These are phyloP conservation scores for Heliconius hortense DNA, from an alignment of 2,888 invertebrate genomes.

Conservation along the genomic window DNA sequence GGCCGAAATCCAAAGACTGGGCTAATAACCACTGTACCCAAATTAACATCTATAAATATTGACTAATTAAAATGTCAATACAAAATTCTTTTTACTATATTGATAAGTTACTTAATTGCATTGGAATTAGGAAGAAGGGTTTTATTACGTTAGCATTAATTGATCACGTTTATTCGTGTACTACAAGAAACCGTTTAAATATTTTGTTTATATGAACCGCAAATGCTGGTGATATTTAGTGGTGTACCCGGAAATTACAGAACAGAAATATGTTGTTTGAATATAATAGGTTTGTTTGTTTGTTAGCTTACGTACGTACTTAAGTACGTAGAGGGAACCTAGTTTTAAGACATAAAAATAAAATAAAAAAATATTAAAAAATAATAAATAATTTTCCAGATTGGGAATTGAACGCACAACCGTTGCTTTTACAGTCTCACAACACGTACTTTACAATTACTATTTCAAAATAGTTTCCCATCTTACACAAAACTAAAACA, in stretches of 20 bases:
- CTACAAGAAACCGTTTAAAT: neutral
- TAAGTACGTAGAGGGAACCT: too few species aligned
- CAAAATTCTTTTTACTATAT: neutral
- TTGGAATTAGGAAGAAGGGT: slow-evolving; percentile 13
- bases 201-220: neutral
- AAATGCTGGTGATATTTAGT: slow-evolving; percentile 7
- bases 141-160: slow-evolving; percentile 5
- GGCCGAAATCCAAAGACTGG: slow-evolving; percentile 46
- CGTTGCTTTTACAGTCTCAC: neutral
- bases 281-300: neutral
- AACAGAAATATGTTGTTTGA: neutral
- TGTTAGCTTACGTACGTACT: too few species aligned
- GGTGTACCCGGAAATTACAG: neutral
- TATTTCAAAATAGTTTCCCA: too few species aligned
- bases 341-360: too few species aligned
- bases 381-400: too few species aligned
- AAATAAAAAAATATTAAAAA: too few species aligned
- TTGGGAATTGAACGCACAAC: too few species aligned
- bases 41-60: slow-evolving; percentile 33
- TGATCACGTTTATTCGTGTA: slow-evolving; percentile 16
- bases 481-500: neutral
- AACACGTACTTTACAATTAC: too few species aligned
- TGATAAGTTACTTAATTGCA: slow-evolving; percentile 5
- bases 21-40: slow-evolving; percentile 44
- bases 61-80: slow-evolving; percentile 25